Evolutionary conservation across 2,797 vertebrate genomes (phyloP).

Genomic region (Naso thynnoides): DNA sequence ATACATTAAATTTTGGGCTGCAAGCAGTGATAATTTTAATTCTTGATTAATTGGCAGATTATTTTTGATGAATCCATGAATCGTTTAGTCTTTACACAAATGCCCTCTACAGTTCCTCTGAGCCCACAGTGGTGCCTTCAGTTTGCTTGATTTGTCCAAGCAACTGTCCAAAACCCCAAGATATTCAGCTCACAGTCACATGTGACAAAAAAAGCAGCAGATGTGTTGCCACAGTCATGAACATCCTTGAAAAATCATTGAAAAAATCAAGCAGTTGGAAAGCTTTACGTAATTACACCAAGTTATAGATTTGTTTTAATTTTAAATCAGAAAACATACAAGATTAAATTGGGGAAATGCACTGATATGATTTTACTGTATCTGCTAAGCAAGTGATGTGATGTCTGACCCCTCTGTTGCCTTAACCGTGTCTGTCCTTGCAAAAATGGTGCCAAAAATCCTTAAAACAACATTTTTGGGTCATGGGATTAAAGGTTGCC

Average conservation of each 20-base stretch:
- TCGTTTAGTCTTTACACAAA: background rate
- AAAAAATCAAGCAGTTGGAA: too few species aligned
- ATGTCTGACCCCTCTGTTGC: too few species aligned
- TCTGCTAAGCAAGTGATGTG: background rate
- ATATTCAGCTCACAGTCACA: too few species aligned
- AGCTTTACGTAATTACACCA: too few species aligned
- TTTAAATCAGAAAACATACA: background rate
- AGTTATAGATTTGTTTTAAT: background rate
- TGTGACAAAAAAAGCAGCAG: too few species aligned
- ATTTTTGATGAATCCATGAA: background rate
- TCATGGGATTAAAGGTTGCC: background rate
- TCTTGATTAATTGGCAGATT: background rate
- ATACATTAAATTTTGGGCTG: too few species aligned
- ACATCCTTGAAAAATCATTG: too few species aligned
- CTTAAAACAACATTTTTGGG: background rate
- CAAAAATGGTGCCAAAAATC: background rate
- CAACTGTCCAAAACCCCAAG: too few species aligned
- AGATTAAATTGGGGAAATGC: background rate
- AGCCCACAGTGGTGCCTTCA: background rate
- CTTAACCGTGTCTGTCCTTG: too few species aligned
- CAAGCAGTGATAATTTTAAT: background rate
- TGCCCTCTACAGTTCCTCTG: too few species aligned
- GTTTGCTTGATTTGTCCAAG: background rate
- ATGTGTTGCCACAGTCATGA: too few species aligned
- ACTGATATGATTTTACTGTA: background rate